Conservation (phyloP, 2,113 vertebrate genomes). For the Pterocles burchelli region DNA sequence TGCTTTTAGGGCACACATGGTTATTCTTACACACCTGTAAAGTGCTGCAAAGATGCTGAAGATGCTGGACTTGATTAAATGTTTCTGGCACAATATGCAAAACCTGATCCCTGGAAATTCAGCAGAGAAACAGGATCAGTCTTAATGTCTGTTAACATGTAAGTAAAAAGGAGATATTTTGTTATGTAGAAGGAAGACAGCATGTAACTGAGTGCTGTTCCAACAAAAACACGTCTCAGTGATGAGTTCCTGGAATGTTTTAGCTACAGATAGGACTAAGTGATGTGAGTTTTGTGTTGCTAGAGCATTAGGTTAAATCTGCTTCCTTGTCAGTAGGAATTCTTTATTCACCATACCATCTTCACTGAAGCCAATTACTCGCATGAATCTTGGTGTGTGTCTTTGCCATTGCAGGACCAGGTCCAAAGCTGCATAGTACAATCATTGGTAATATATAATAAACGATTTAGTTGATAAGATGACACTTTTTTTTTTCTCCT, state of each 20-base stretch:
- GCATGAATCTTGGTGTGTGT: background rate
- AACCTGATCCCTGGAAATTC: conserved; percentile 53
- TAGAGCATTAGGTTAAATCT: background rate
- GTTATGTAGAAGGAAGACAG: background rate
- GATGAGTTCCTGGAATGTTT: background rate
- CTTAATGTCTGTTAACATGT: background rate
- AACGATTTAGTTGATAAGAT: background rate
- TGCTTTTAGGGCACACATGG: background rate
- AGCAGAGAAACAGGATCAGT: background rate
- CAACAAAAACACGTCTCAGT: background rate
- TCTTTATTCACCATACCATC: background rate
- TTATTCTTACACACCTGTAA: conserved; percentile 20
- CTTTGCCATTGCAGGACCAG: background rate
- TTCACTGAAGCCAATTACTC: background rate
- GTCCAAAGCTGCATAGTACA: background rate
- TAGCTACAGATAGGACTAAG: background rate
- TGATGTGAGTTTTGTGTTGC: background rate
- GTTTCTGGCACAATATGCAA: conserved; percentile 48
- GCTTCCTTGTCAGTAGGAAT: background rate
- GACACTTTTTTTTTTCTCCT: background rate
- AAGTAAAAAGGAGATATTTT: background rate
- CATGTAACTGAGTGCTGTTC: background rate
- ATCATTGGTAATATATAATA: background rate
- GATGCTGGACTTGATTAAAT: conserved; percentile 36
- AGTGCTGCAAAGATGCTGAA: conserved; percentile 39